Evolutionary conservation across 2,888 invertebrate species (phyloP).

Genomic region (Noctua fimbriata): DNA sequence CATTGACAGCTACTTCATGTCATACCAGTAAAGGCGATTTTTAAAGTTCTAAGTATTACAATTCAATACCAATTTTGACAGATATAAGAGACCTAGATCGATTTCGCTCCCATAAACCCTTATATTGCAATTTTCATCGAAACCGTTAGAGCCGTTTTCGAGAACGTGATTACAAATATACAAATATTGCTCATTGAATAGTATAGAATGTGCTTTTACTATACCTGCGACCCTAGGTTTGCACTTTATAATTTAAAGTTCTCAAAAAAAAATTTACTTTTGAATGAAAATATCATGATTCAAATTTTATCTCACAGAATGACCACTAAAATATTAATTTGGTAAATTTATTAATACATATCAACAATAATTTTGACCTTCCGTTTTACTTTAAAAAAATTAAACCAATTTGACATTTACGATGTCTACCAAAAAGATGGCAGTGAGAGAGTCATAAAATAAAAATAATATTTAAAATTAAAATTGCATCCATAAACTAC

Average conservation of each 20-base stretch:
- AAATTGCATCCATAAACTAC: conserved; percentile 53
- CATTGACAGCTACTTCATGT: background rate
- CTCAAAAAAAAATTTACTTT: background rate
- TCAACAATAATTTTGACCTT: conserved; percentile 3
- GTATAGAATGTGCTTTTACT: no score
- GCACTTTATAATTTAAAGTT: background rate
- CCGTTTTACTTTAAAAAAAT: conserved; percentile 22
- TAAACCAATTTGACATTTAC: conserved; percentile 59
- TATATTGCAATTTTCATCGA: no score
- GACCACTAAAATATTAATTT: conserved; percentile 33
- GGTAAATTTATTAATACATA: conserved; percentile 24
- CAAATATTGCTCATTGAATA: no score
- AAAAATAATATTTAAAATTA: conserved; percentile 32
- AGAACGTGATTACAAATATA: no score
- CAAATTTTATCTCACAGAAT: conserved; percentile 10
- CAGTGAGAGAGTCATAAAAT: conserved; percentile 50
- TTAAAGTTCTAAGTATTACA: no score
- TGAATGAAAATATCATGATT: conserved; percentile 15
- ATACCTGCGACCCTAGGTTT: no score
- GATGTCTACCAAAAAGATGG: conserved; percentile 45
- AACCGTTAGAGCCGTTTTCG: no score
- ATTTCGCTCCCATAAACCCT: no score
- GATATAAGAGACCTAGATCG: no score
- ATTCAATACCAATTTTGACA: no score
- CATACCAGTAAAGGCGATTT: background rate